phyloP scores from a whole-genome alignment of 2,113 vertebrate species.

The Abramis brama region DNA sequence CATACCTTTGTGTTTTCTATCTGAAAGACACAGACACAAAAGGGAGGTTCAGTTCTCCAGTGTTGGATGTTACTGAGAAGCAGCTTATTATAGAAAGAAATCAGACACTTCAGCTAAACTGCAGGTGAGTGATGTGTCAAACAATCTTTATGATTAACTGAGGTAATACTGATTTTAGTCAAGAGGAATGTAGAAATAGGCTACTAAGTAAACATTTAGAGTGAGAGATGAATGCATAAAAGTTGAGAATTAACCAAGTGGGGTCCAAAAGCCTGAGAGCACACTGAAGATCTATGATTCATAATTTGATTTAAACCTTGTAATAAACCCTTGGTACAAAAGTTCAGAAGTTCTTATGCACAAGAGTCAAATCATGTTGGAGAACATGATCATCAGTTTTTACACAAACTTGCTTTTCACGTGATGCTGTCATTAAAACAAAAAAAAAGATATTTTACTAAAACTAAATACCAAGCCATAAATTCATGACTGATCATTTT shows the following conservation, averaged over 20 bases:
- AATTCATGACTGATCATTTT: not conserved
- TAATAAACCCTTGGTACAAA: not conserved
- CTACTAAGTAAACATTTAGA: not conserved
- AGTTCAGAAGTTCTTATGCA: not conserved
- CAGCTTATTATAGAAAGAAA: conserved; percentile 83
- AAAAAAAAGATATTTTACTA: not conserved
- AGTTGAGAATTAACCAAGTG: not conserved
- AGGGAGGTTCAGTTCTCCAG: conserved; percentile 82
- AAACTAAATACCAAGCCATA: not conserved
- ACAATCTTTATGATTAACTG: conserved; percentile 2
- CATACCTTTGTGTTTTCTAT: conserved; percentile 53
- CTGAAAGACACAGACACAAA: conserved; percentile 70
- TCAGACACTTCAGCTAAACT: conserved; percentile 85
- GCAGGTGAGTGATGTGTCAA: conserved; percentile 82
- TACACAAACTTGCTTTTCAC: not conserved
- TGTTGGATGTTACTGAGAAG: conserved; percentile 80
- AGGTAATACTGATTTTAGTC: not conserved
- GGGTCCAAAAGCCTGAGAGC: not conserved
- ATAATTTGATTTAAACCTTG: not conserved
- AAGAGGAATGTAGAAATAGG: not conserved
- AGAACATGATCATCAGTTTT: not conserved
- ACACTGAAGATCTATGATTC: not conserved
- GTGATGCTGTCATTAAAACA: not conserved
- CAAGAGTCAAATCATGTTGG: not conserved
- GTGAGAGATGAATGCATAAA: not conserved